These are phyloP conservation scores for Montipora foliosa DNA, from an alignment of 64 coral and sea anemone species.

Conservation along the genomic window DNA sequence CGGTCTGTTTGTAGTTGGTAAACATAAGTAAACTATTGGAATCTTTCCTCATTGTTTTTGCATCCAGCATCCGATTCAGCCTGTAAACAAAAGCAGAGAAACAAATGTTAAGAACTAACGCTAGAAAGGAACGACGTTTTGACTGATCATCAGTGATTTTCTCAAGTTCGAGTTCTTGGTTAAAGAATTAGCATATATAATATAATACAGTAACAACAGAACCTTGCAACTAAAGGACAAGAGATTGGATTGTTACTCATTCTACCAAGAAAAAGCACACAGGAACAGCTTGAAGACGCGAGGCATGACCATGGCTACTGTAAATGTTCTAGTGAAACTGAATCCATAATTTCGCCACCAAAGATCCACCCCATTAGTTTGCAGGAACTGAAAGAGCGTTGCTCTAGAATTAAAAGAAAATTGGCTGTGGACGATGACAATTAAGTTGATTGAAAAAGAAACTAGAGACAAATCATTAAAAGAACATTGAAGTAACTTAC, in stretches of 20 bases:
- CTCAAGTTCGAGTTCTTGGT: not conserved
- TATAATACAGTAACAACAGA: not conserved
- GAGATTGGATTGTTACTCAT: conserved; percentile 47
- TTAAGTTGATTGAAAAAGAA: conserved; percentile 23
- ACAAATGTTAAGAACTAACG: not conserved
- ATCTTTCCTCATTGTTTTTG: not conserved
- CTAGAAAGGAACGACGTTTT: not conserved
- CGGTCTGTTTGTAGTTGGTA: too few species aligned
- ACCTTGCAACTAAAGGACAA: conserved; percentile 57
- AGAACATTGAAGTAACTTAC: conserved; percentile 7
- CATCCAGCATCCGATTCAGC: not conserved
- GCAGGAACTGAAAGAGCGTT: not conserved
- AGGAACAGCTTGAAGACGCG: conserved; percentile 41
- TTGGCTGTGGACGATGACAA: conserved; percentile 16
- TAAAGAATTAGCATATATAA: not conserved
- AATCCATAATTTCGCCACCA: conserved; percentile 43
- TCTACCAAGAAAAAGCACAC: conserved; percentile 56
- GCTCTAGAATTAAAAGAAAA: conserved; percentile 42
- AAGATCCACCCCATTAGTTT: conserved; percentile 18
- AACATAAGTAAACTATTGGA: not conserved
- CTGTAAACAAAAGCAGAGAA: not conserved
- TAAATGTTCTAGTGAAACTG: conserved; percentile 32
- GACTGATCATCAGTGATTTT: not conserved
- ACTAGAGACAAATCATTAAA: too few species aligned
- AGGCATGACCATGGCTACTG: conserved; percentile 39